Base-by-base conservation (phyloP, 2,113 vertebrate genomes). In the Thalassarche chlororhynchos region DNA sequence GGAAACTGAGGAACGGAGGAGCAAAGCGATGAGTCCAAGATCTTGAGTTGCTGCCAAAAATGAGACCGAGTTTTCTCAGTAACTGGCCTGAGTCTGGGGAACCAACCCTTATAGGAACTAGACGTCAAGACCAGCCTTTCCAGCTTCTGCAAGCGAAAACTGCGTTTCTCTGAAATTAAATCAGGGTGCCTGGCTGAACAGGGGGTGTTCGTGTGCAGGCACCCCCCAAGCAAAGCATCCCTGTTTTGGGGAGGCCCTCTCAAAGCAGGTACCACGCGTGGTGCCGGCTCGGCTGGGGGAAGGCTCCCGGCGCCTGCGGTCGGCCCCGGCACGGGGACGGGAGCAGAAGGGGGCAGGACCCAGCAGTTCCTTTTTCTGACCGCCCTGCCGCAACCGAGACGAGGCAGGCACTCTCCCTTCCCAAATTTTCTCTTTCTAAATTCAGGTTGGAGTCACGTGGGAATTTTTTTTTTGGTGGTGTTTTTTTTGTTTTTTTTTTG, bases 401-500 rank as follows among this genome's bases (percentile, higher is more conserved):
- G 0, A 93, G 62, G 71, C 79, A 83, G 84, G 21, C 78, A 69
- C 64, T 92, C 93, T 96, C 96, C 88, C 95, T 97, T 97, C 96
- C 95, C 96, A 93, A 96, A 90, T 91, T 76, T 97, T 93, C 44
- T 92, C 72, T 89, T 78, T 93, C 84, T 97, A 95, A 95, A 93
- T 92, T 86, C 96, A 90, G 62, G 79, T 86, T 86, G 51, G 79
- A 86, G 93, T 90, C 96, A 94, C 3, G 3, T 93, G 87, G 61
- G 82, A 71, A 25, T 23, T 10, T 28, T 46, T 81, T 38, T 9
- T 61, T 64, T n/a, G n/a, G n/a, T n/a, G n/a, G n/a, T n/a, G n/a
- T n/a, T n/a, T n/a, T n/a, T n/a, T n/a, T n/a, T n/a, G n/a, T 83
- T 55, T 17, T 15, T 31, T 46, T 81, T 38, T 9, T n/a, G n/a